Percentiles rank a stretch among this genome's conserved stretches.
Evolutionary conservation across 2,113 vertebrate genomes (phyloP).

Genomic region (Myotis yumanensis): DNA sequence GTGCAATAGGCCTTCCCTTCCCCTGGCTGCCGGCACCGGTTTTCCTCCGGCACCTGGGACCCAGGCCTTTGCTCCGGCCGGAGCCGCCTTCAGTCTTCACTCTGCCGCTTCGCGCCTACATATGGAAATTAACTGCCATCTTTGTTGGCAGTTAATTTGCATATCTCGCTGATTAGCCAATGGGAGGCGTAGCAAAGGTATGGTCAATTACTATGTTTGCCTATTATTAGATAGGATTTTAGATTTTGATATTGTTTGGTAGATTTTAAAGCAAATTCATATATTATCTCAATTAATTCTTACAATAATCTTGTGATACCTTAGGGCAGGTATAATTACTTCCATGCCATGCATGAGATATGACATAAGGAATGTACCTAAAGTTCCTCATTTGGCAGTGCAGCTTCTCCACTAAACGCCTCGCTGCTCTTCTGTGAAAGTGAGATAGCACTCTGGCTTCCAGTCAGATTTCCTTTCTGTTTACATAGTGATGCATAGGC

Average conservation of each 20-base stretch:
- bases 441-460: not conserved
- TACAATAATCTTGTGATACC: not conserved
- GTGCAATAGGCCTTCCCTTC: too few relatives aligned
- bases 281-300: conserved; percentile 15
- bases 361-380: not conserved
- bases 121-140: too few relatives aligned
- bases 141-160: too few relatives aligned
- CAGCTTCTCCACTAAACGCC: not conserved
- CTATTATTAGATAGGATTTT: not conserved
- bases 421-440: not conserved
- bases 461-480: not conserved
- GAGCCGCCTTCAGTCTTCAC: too few relatives aligned
- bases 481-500: not conserved
- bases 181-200: too few relatives aligned
- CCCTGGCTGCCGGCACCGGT: too few relatives aligned
- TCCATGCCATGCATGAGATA: not conserved
- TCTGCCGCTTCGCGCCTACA: too few relatives aligned
- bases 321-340: not conserved
- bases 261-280: conserved; percentile 14
- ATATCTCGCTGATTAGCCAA: too few relatives aligned
- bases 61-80: too few relatives aligned
- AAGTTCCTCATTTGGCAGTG: not conserved
- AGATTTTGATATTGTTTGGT: not conserved
- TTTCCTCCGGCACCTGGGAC: too few relatives aligned
- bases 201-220: too few relatives aligned